Evolutionary conservation across 2,113 vertebrate genomes (phyloP).

Genomic region (Oreochromis niloticus): DNA sequence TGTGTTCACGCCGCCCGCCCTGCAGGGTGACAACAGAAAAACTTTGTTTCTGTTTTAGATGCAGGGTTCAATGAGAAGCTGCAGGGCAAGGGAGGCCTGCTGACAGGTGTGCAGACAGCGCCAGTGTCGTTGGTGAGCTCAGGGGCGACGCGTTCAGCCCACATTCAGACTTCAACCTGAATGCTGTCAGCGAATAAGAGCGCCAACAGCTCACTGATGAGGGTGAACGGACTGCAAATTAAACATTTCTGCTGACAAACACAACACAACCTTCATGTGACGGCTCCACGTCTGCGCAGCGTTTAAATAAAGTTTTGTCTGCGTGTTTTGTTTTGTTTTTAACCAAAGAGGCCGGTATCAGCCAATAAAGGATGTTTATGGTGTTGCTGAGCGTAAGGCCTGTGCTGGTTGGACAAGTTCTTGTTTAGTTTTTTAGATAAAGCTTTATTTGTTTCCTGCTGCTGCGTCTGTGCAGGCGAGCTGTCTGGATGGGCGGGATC

Average conservation of each 20-base stretch:
- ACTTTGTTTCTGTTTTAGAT: background rate
- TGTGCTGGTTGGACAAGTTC: background rate
- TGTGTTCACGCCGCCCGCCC: background rate
- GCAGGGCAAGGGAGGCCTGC: background rate
- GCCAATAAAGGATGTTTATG: background rate
- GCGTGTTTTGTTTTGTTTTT: background rate
- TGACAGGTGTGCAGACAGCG: background rate
- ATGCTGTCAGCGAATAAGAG: background rate
- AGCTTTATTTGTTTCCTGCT: background rate
- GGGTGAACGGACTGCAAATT: background rate
- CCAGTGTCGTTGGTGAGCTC: background rate
- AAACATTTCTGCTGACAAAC: background rate
- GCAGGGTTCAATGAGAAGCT: background rate
- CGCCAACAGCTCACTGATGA: background rate
- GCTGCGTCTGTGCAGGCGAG: constrained; percentile 65
- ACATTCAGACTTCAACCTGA: background rate
- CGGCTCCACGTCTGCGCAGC: background rate
- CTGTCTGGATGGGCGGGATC: constrained; percentile 81
- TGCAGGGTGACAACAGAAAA: background rate
- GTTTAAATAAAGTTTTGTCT: background rate
- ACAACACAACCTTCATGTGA: background rate
- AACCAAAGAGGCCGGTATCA: background rate
- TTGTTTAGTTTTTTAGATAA: background rate
- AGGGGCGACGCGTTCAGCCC: background rate
- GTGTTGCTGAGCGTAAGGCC: background rate